Base-by-base conservation (phyloP, 2,888 invertebrate genomes). In the Spodoptera exigua region DNA sequence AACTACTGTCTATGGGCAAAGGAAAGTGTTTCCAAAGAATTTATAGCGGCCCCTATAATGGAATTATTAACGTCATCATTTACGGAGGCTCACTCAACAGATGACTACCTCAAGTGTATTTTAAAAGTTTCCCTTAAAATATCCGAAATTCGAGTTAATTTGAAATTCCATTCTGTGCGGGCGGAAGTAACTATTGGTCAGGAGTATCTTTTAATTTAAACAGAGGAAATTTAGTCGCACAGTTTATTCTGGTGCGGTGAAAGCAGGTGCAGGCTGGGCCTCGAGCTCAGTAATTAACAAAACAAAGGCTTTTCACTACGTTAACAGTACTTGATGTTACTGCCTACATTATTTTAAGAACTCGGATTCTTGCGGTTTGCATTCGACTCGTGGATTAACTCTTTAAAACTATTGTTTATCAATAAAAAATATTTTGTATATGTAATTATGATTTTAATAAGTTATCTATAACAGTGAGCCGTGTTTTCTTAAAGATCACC, bases 221-320 rank as follows among this genome's bases (percentile, higher is more conserved):
- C 83, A 79, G 80, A 86, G 87, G 82, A 87, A 86, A 87, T 90
- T 89, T 88, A 84, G 87, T 85, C 81, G 71, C 78, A 70, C 83
- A 83, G 87, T 89, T 87, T 88, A 90, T 90, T 87, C 83, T 82
- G 85, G 78, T 87, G 89, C 76, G 87, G 88, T 82, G 80, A 85
- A 83, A 82, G 85, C 90, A 90, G 89, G 90, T 90, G 89, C 87
- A 83, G 85, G 80, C 81, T 79, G 79, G 79, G 85, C 82, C 83
- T 77, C 80, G 81, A 82, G 84, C 84, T 80, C 83, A 82, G 89
- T 90, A 91, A 90, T 90, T 91, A 91, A 90, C 89, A 89, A 89
- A 89, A 90, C 90, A 90, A 90, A 89, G 86, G 86, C 86, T 85
- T 87, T 87, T 86, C 88, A 84, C 85, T 81, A 82, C 87, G 85